Evolutionary conservation across 2,113 vertebrate genomes (phyloP).

Genomic region (Leiothrix lutea): DNA sequence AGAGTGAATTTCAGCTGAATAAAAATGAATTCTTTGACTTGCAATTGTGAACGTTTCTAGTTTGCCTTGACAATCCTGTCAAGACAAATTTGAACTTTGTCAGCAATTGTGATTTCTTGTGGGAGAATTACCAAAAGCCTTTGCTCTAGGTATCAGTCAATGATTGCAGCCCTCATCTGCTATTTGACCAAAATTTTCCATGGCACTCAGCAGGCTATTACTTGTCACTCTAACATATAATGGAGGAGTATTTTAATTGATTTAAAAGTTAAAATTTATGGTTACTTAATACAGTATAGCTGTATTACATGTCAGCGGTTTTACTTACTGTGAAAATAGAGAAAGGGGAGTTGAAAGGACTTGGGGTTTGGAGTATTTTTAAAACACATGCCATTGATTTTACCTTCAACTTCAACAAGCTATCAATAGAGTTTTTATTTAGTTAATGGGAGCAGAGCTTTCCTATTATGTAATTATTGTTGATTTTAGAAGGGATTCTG

Average conservation of each 20-base stretch:
- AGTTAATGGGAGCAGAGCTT: not conserved
- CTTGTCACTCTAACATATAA: conserved; percentile 58
- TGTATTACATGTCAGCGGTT: not conserved
- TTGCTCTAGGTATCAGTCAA: conserved; percentile 65
- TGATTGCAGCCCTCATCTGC: conserved; percentile 64
- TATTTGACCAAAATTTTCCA: conserved; percentile 69
- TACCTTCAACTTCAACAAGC: not conserved
- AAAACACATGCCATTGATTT: not conserved
- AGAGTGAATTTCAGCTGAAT: conserved; percentile 47
- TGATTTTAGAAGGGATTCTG: not conserved
- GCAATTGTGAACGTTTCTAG: conserved; percentile 47
- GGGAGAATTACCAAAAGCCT: conserved; percentile 28
- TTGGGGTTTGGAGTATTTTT: not conserved
- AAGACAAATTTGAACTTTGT: conserved; percentile 64
- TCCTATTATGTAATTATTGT: not conserved
- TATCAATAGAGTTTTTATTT: not conserved
- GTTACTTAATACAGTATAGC: conserved; percentile 30
- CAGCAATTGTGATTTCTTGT: conserved; percentile 45
- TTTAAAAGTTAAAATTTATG: conserved; percentile 48
- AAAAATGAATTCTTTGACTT: conserved; percentile 43
- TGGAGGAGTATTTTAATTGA: conserved; percentile 54
- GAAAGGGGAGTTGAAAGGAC: not conserved
- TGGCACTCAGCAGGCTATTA: conserved; percentile 65
- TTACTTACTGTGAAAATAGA: conserved; percentile 8
- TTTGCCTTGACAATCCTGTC: conserved; percentile 59